Conservation (phyloP, 2,797 vertebrate genomes). For the Enteromius trimaculatus region DNA sequence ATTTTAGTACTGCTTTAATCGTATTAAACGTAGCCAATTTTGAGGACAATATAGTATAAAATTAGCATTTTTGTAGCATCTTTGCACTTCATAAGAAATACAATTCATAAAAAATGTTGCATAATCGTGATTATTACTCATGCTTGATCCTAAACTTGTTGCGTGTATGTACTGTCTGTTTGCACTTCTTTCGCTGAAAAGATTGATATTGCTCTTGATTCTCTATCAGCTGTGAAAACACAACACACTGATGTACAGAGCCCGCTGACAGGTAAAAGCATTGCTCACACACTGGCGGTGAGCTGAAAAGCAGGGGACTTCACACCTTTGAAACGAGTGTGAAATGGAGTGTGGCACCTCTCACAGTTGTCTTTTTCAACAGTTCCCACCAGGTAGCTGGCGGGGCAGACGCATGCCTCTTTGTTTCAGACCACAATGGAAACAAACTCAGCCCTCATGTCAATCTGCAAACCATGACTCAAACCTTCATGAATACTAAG, state of each 20-base stretch:
- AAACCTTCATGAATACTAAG: slow-evolving; percentile 26
- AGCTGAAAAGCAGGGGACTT: slow-evolving; percentile 21
- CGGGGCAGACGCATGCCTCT: neutral
- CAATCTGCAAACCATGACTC: slow-evolving; percentile 5
- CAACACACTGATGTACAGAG: slow-evolving; percentile 17
- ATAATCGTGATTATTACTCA: neutral
- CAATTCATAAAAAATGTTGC: neutral
- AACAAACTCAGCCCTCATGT: slow-evolving; percentile 1
- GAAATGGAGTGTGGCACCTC: slow-evolving; percentile 35
- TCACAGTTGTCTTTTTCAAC: slow-evolving; percentile 27
- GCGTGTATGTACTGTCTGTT: neutral
- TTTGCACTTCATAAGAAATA: neutral
- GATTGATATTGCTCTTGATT: slow-evolving; percentile 15
- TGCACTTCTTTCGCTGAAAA: slow-evolving; percentile 10
- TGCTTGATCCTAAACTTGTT: neutral
- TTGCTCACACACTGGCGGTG: neutral
- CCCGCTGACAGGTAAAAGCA: slow-evolving; percentile 37
- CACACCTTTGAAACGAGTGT: slow-evolving; percentile 23
- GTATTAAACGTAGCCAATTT: neutral
- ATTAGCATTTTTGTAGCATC: neutral
- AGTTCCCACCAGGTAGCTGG: neutral
- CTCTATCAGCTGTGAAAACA: slow-evolving; percentile 35
- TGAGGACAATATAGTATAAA: neutral
- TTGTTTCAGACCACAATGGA: slow-evolving; percentile 22
- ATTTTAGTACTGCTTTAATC: neutral